Evolutionary conservation across 2,113 vertebrate species (phyloP), one percentile per base, ranked within the genome.

Genomic region (Puffinus mauretanicus): DNA sequence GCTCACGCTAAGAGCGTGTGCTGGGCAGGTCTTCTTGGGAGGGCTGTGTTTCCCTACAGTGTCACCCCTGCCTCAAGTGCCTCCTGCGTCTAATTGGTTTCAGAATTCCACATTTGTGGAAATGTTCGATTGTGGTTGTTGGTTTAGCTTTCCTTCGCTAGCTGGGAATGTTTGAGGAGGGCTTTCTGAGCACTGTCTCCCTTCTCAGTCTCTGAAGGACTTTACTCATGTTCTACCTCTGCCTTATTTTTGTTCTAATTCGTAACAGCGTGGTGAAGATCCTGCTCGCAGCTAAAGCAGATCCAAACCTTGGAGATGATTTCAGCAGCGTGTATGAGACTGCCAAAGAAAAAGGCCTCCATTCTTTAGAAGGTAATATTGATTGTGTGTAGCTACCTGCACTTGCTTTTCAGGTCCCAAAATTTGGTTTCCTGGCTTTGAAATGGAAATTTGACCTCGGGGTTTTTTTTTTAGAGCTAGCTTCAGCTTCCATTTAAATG

Each of bases 311-410:
- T 1, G 99, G 99, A 4, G 99, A 99, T 14, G 96, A 99, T 69
- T 99, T 99, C 98, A 99, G 98, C 98, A 99, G 98, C 25, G 98
- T 99, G 67, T 99, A 99, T 24, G 99, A 99, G 96, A 98, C 98
- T 0, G 99, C 99, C 32, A 98, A 98, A 93, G 99, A 99, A 75
- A 99, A 99, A 89, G 98, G 98, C 55, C 97, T 99, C 84, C 99
- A 99, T 95, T 99, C 99, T 14, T 95, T 99, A 79, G 99, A 99
- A 99, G 99, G 99, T 99, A 97, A 97, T 47, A 5, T 1, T 4
- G 6, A 5, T 66, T 22, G 4, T 36, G 3, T 38, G 38, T 54
- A 25, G 24, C 38, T 30, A 9, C 49, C 4, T 2, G 25, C 27
- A 1, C 30, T 49, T 40, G 44, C 64, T 84, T 70, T 65, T 15